Evolutionary conservation across 1,140 invertebrate species (phyloP).

Genomic region (Steinernema feltiae): DNA sequence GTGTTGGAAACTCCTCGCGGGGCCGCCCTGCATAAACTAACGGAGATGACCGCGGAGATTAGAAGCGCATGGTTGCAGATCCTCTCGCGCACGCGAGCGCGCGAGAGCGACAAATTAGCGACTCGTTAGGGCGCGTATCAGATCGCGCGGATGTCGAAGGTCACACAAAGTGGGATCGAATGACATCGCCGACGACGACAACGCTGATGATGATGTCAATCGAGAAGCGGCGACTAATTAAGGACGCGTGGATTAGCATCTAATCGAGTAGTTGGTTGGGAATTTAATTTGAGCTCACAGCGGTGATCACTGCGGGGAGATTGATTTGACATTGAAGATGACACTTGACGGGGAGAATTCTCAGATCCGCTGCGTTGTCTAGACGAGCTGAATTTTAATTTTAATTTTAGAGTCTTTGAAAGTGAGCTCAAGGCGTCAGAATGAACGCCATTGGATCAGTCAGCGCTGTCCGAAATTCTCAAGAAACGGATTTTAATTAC

Average conservation of each 20-base stretch:
- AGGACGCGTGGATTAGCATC: neutral
- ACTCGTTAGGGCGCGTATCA: neutral
- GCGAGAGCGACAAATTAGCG: neutral
- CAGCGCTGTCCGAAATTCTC: no score
- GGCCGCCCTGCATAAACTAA: neutral
- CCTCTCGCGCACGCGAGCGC: no score
- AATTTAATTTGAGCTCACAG: neutral
- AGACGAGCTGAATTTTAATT: no score
- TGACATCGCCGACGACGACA: neutral
- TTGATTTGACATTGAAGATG: no score
- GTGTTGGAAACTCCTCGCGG: neutral
- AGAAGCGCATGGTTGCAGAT: neutral
- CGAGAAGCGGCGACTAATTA: neutral
- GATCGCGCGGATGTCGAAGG: neutral
- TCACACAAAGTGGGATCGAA: conserved; percentile 9
- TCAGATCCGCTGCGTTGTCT: no score
- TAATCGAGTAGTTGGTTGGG: no score
- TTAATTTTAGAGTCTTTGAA: no score
- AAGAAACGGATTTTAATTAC: no score
- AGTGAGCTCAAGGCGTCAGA: no score
- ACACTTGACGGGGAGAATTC: no score
- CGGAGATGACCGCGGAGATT: neutral
- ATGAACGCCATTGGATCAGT: no score
- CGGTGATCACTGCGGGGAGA: no score
- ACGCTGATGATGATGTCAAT: neutral